A percentile compares a stretch with the other conserved stretches of the same genome.
Evolutionary conservation across 92 coral and sea anemone genomes (phyloP).

Genomic region (Parazoanthus darwini): DNA sequence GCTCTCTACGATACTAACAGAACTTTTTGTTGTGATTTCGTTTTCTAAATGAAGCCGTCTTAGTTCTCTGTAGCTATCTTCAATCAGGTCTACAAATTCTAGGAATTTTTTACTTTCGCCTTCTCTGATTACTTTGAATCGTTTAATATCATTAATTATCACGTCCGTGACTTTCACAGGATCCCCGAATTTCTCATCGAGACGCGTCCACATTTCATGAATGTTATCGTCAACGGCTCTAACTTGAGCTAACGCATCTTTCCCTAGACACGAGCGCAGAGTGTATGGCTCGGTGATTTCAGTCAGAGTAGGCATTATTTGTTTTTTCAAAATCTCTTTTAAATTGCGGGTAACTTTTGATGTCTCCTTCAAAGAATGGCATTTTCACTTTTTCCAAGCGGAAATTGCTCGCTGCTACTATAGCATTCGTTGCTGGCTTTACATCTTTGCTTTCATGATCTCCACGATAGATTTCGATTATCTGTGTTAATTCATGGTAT

Average conservation of each 20-base stretch:
- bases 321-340: slow-evolving; percentile 24
- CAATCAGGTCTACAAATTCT: slow-evolving; percentile 19
- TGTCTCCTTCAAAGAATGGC: slow-evolving; percentile 31
- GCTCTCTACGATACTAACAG: slow-evolving; percentile 37
- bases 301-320: slow-evolving; percentile 4
- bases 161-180: slow-evolving; percentile 34
- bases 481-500: not conserved
- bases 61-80: slow-evolving; percentile 32
- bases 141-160: slow-evolving; percentile 22
- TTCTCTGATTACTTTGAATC: slow-evolving; percentile 4
- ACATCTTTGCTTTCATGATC: not conserved
- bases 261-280: slow-evolving; percentile 32
- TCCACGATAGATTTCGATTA: not conserved
- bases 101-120: slow-evolving; percentile 24
- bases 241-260: slow-evolving; percentile 15
- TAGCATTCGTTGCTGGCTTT: not conserved
- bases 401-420: not conserved
- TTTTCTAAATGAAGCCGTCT: slow-evolving; percentile 17
- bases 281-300: slow-evolving; percentile 24
- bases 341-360: slow-evolving; percentile 29
- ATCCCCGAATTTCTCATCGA: slow-evolving; percentile 42
- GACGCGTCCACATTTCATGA: slow-evolving; percentile 26
- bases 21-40: slow-evolving; percentile 43
- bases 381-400: slow-evolving; percentile 41
- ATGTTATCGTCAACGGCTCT: slow-evolving; percentile 25